Percentiles rank a stretch among this genome's conserved stretches.
Evolutionary conservation across 2,113 vertebrate species (phyloP).

Genomic region (Gobio gobio): DNA sequence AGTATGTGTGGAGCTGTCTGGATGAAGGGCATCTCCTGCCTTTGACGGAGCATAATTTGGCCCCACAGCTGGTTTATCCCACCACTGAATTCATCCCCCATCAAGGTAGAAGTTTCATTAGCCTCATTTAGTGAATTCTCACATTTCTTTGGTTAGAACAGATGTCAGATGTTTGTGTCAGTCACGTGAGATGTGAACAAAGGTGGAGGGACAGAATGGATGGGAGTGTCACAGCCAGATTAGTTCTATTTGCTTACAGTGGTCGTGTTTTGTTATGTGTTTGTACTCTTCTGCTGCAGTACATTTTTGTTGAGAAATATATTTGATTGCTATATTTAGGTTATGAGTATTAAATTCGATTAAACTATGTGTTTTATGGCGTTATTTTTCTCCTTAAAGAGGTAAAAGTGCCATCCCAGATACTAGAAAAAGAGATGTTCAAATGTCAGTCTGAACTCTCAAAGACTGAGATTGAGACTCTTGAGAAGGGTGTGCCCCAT

Average conservation of each 20-base stretch:
- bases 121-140: background rate
- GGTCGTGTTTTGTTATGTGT: background rate
- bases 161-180: slow-evolving; percentile 16
- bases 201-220: background rate
- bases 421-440: background rate
- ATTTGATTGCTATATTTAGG: background rate
- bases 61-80: background rate
- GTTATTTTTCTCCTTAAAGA: background rate
- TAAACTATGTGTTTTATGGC: background rate
- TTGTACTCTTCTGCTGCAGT: background rate
- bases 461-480: background rate
- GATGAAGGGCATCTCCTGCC: slow-evolving; percentile 72
- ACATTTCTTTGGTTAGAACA: background rate
- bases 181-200: background rate
- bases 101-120: slow-evolving; percentile 50
- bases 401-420: background rate
- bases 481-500: background rate
- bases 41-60: slow-evolving; percentile 61
- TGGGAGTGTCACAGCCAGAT: background rate
- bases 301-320: background rate
- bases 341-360: background rate
- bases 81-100: background rate
- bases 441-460: background rate
- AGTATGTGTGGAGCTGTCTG: slow-evolving; percentile 80
- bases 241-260: background rate